Conservation (phyloP, 2,797 vertebrate genomes). For the Pagetopsis macropterus region DNA sequence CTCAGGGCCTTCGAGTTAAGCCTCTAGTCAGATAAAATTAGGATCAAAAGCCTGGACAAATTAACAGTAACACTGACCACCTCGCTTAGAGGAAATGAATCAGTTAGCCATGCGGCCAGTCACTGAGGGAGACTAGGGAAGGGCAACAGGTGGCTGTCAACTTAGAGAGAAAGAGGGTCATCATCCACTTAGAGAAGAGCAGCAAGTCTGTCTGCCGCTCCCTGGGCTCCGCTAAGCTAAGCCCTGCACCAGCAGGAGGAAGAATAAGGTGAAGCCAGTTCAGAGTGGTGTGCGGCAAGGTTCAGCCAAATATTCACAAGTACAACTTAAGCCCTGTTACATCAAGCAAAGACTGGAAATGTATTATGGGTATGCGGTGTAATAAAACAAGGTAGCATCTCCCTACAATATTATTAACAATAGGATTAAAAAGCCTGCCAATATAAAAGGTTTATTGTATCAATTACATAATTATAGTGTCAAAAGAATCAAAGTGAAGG, state of each 20-base stretch:
- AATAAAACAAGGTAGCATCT: constrained; percentile 15
- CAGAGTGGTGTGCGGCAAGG: constrained; percentile 12
- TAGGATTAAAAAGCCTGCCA: not conserved
- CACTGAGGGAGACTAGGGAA: constrained; percentile 53
- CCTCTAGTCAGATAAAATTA: constrained; percentile 75
- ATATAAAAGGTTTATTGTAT: constrained; percentile 21
- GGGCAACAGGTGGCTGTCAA: constrained; percentile 78
- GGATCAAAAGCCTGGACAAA: constrained; percentile 72
- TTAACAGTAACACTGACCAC: constrained; percentile 70
- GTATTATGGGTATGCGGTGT: not conserved
- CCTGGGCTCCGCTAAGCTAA: constrained; percentile 63
- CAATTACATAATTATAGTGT: constrained; percentile 37
- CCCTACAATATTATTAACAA: constrained; percentile 16
- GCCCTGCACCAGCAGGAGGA: constrained; percentile 62
- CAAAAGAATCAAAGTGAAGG: constrained; percentile 33
- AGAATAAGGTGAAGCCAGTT: constrained; percentile 47
- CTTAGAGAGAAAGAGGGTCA: constrained; percentile 69
- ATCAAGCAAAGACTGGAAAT: constrained; percentile 14
- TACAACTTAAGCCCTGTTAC: constrained; percentile 4
- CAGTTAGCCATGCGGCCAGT: constrained; percentile 52
- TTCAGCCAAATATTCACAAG: constrained; percentile 42
- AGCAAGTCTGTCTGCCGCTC: constrained; percentile 47
- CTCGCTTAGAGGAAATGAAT: constrained; percentile 64
- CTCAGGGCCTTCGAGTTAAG: constrained; percentile 64
- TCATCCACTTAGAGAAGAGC: constrained; percentile 69